A percentile compares a stretch with the other conserved stretches of the same genome.
These are phyloP conservation scores for Nasonia vitripennis DNA, from an alignment of 1,140 invertebrate genomes.

Conservation along the genomic window DNA sequence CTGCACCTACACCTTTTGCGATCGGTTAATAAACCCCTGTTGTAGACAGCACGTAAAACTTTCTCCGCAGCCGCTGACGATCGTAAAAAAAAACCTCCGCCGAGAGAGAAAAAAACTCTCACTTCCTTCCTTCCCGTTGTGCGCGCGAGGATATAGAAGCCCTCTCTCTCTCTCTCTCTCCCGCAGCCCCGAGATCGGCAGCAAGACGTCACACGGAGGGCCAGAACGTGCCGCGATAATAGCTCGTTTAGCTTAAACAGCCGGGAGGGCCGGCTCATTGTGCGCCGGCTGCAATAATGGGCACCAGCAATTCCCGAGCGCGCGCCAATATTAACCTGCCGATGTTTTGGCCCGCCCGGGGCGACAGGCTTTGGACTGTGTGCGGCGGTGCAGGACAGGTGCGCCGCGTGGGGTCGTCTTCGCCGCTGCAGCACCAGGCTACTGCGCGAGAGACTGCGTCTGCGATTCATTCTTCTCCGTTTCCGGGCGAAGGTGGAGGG, in stretches of 20 bases:
- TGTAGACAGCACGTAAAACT: background rate
- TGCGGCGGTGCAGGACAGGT: constrained; percentile 50
- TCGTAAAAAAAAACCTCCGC: background rate
- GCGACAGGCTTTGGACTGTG: constrained; percentile 23
- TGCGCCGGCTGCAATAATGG: constrained; percentile 5
- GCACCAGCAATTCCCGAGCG: constrained; percentile 21
- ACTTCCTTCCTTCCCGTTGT: no score
- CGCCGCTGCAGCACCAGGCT: background rate
- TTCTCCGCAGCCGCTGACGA: background rate
- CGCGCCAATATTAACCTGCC: constrained; percentile 39
- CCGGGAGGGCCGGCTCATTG: constrained; percentile 36
- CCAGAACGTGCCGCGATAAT: constrained; percentile 68
- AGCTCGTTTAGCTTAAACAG: constrained; percentile 61
- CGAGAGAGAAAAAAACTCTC: background rate
- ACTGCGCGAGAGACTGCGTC: background rate
- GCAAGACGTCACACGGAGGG: constrained; percentile 30
- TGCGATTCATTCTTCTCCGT: background rate
- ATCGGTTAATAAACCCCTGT: background rate
- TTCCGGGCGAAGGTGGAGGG: background rate
- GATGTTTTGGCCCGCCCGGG: constrained; percentile 37
- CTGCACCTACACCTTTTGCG: no score
- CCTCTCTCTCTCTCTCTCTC: background rate
- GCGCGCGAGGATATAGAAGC: no score
- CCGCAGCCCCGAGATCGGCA: background rate
- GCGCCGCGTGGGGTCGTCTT: constrained; percentile 56